A percentile compares a stretch with the other conserved stretches of the same genome.
These are phyloP conservation scores for Pseudorhiza aurosa DNA, from an alignment of 30 jellyfish, hydroid and myxozoan genomes.

Conservation along the genomic window DNA sequence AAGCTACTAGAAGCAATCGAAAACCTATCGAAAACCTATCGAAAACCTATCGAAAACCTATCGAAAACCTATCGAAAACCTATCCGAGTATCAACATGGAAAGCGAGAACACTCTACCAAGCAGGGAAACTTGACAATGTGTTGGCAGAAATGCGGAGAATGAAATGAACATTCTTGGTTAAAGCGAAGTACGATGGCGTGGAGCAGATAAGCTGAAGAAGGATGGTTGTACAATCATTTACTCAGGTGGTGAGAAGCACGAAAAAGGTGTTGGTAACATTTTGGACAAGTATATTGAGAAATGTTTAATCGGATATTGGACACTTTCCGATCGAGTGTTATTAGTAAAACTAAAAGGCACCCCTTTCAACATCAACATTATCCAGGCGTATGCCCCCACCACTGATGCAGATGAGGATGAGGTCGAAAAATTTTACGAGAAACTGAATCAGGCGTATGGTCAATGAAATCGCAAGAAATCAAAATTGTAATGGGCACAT, in stretches of 20 bases:
- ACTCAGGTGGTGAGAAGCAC: no score
- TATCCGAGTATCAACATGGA: slow-evolving; percentile 12
- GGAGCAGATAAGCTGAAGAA: background rate
- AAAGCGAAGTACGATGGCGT: slow-evolving; percentile 1
- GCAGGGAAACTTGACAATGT: background rate
- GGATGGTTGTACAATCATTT: background rate
- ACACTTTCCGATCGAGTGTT: slow-evolving; percentile 4
- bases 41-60: no score
- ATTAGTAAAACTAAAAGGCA: slow-evolving; percentile 11
- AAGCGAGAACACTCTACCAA: slow-evolving; percentile 7
- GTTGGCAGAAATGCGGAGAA: background rate
- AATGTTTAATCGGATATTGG: slow-evolving; percentile 4
- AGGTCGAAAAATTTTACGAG: no score
- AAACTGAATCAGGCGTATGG: background rate
- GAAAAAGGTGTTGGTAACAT: slow-evolving; percentile 3
- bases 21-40: no score
- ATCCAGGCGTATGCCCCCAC: no score
- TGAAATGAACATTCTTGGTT: background rate
- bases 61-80: no score
- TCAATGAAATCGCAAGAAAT: no score
- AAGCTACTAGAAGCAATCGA: no score
- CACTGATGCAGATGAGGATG: no score
- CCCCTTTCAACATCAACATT: slow-evolving; percentile 13
- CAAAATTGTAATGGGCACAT: no score
- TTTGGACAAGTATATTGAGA: background rate